phyloP scores from a whole-genome alignment of 92 coral and sea anemone genomes.

The Epizoanthus scotinus region DNA sequence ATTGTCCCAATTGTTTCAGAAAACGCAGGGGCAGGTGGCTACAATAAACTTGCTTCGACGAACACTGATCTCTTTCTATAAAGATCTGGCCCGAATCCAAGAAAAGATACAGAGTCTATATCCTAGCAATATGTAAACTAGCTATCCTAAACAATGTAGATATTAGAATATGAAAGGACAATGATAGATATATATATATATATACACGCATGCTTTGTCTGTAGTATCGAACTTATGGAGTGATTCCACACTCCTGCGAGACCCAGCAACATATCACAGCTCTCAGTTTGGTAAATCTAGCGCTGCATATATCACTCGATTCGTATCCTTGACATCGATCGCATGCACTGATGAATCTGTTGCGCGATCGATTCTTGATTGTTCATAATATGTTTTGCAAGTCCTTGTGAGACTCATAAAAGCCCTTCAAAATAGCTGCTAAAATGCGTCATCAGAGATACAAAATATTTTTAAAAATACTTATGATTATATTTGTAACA shows the following conservation, averaged over 20 bases:
- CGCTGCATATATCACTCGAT: no score
- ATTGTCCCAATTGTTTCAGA: conserved; percentile 32
- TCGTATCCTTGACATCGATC: no score
- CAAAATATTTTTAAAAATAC: conserved; percentile 4
- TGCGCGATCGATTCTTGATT: not conserved
- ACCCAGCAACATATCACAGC: no score
- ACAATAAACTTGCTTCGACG: not conserved
- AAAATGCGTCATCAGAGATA: conserved; percentile 12
- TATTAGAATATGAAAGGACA: not conserved
- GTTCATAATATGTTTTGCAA: not conserved
- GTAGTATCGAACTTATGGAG: no score
- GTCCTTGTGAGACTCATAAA: conserved; percentile 3
- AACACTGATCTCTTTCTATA: not conserved
- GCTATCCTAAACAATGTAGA: no score
- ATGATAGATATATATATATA: not conserved
- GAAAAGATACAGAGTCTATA: not conserved
- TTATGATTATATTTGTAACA: conserved; percentile 2
- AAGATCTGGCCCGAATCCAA: not conserved
- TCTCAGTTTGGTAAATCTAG: no score
- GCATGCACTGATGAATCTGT: not conserved
- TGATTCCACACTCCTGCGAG: no score
- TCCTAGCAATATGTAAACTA: not conserved
- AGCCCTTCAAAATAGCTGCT: conserved; percentile 1
- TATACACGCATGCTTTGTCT: no score
- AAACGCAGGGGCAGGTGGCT: conserved; percentile 34